These are phyloP conservation scores for Alentia gelatinosa DNA, from an alignment of 2,888 invertebrate species.

Conservation along the genomic window DNA sequence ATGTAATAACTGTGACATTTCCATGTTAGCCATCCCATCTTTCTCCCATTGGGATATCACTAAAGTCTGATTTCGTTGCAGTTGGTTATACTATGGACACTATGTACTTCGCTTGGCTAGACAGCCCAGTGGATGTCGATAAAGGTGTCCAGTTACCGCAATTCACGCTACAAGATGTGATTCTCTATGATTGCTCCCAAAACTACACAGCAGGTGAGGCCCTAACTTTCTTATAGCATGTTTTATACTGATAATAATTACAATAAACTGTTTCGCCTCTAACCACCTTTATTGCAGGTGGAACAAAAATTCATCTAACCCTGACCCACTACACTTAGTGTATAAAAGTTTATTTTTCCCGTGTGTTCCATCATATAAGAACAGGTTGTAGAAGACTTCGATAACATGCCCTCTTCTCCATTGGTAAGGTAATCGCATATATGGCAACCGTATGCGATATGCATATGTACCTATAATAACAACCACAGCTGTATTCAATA, in stretches of 20 bases:
- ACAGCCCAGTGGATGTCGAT: slow-evolving; percentile 65
- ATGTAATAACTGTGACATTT: too few relatives aligned
- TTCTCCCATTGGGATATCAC: neutral
- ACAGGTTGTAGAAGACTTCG: neutral
- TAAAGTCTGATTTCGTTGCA: slow-evolving; percentile 59
- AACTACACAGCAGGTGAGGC: slow-evolving; percentile 66
- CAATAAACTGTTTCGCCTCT: too few relatives aligned
- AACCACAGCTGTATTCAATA: too few relatives aligned
- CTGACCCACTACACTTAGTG: too few relatives aligned
- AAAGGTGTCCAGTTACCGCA: slow-evolving; percentile 63
- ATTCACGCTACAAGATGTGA: slow-evolving; percentile 61
- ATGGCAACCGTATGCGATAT: neutral
- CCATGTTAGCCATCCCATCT: too few relatives aligned
- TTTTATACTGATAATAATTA: too few relatives aligned
- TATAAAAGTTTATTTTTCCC: too few relatives aligned
- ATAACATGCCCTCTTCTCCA: neutral
- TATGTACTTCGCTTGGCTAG: slow-evolving; percentile 65
- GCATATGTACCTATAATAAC: neutral
- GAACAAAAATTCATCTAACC: too few relatives aligned
- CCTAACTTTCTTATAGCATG: too few relatives aligned
- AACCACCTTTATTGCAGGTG: too few relatives aligned
- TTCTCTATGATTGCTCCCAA: slow-evolving; percentile 66
- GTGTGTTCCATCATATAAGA: too few relatives aligned
- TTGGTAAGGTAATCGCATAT: neutral
- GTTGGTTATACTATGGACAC: slow-evolving; percentile 68